Evolutionary conservation across 2,113 vertebrate genomes (phyloP), one percentile per base, ranked within the genome.

Genomic region (Cynopterus brachyotis): DNA sequence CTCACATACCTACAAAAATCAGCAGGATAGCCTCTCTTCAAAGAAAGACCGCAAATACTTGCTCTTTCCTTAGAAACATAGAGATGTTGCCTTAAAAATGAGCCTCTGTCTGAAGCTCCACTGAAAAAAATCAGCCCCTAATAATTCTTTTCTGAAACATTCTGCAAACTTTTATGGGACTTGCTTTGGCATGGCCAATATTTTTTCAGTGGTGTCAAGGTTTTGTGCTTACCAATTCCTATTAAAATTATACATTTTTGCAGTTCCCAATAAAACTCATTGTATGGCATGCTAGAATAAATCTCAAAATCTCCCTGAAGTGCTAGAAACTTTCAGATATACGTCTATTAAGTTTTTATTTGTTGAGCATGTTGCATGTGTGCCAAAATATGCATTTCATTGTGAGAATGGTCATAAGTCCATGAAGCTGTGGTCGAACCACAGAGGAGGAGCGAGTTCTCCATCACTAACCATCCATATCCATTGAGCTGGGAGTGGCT

Each of bases 321-420:
- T 97, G 96, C 92, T 97, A 97, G 95, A 96, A 98, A 97, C 91
- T 93, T 97, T 97, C 93, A 98, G 91, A 97, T 98, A 96, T 97
- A 96, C 81, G 93, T 89, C 94, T 88, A 97, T 97, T 97, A 97
- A 97, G 95, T 89, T 97, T 97, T 97, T 98, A 98, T 96, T 93
- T 89, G 91, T 97, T 80, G 69, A 96, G 78, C 73, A 91, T 97
- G 86, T 89, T 73, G 69, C 3, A 11, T 42, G 6, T 67, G 73
- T 93, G 96, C 97, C 97, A 97, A 96, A 95, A 97, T 95, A 97
- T 75, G 89, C 94, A 81, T 96, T 95, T 95, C 93, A 84, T 89
- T 95, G 82, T 85, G 92, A 72, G 66, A 67, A 82, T 95, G 79
- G 91, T 81, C 82, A 19, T 55, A 59, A 82, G 96, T 86, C 94